Percentiles rank a stretch among this genome's conserved stretches.
These are phyloP conservation scores for Odiellus spinosus DNA, from an alignment of 2,888 invertebrate species.

Conservation along the genomic window DNA sequence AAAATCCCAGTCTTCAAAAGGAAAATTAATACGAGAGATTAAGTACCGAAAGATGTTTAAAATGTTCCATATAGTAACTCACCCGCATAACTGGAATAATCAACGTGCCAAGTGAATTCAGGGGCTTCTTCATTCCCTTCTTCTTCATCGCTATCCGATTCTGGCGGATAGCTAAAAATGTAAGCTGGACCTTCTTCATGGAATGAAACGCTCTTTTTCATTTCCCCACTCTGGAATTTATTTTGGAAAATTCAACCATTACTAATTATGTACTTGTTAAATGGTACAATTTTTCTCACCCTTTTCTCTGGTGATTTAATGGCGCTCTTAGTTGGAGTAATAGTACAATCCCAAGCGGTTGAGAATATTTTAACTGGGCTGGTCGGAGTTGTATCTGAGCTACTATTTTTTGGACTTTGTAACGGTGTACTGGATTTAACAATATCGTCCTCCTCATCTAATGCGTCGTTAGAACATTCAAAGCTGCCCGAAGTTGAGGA, in stretches of 20 bases:
- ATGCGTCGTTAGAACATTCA: constrained; percentile 14
- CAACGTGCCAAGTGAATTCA: constrained; percentile 14
- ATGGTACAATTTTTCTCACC: constrained; percentile 24
- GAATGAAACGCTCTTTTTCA: constrained; percentile 57
- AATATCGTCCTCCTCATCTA: constrained; percentile 27
- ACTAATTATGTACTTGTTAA: no score
- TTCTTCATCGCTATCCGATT: constrained; percentile 30
- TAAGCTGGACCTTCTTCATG: constrained; percentile 68
- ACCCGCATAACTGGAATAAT: constrained; percentile 30
- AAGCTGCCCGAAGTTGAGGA: constrained; percentile 15
- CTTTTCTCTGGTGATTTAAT: constrained; percentile 45
- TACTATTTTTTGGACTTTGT: constrained; percentile 22
- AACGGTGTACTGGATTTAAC: constrained; percentile 22
- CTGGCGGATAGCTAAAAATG: constrained; percentile 67
- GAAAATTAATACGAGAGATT: background rate
- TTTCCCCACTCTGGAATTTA: constrained; percentile 28
- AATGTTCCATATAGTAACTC: no score
- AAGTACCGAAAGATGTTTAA: no score
- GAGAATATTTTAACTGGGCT: constrained; percentile 37
- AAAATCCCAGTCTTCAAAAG: constrained; percentile 33
- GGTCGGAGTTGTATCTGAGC: constrained; percentile 39
- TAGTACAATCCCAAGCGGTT: constrained; percentile 58
- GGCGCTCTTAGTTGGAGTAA: constrained; percentile 57
- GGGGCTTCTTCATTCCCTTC: constrained; percentile 3
- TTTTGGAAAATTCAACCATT: no score